Evolutionary conservation across 2,888 invertebrate species (phyloP).

Genomic region (Cremastinae sp.): DNA sequence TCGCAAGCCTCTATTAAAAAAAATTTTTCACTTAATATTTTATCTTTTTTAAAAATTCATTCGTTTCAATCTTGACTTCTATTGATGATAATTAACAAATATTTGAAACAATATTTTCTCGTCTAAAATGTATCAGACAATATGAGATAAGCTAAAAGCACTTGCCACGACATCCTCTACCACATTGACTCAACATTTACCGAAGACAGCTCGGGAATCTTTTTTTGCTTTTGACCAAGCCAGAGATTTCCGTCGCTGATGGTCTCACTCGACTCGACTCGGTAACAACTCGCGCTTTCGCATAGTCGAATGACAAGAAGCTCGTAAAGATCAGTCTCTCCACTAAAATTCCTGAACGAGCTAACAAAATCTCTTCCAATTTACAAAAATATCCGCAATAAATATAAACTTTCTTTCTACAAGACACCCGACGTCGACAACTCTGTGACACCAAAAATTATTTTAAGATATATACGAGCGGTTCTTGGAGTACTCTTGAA

Average conservation of each 20-base stretch:
- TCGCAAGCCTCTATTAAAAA: no score
- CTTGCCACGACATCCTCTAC: neutral
- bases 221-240: slow-evolving; percentile 23
- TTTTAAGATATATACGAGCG: neutral
- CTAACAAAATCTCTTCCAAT: neutral
- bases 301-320: slow-evolving; percentile 31
- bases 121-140: no score
- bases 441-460: neutral
- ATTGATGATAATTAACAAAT: no score
- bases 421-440: neutral
- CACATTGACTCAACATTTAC: slow-evolving; percentile 35
- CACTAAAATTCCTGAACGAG: neutral
- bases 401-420: neutral
- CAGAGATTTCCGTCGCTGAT: slow-evolving; percentile 49
- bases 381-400: neutral
- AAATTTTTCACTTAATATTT: no score
- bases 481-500: neutral
- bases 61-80: no score
- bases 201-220: slow-evolving; percentile 22
- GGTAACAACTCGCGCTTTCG: slow-evolving; percentile 32
- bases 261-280: slow-evolving; percentile 18
- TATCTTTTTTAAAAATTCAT: no score
- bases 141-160: neutral
- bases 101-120: no score
- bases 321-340: neutral